Base-by-base conservation (phyloP, 2,888 invertebrate genomes). In the Drosophila infuscata region DNA sequence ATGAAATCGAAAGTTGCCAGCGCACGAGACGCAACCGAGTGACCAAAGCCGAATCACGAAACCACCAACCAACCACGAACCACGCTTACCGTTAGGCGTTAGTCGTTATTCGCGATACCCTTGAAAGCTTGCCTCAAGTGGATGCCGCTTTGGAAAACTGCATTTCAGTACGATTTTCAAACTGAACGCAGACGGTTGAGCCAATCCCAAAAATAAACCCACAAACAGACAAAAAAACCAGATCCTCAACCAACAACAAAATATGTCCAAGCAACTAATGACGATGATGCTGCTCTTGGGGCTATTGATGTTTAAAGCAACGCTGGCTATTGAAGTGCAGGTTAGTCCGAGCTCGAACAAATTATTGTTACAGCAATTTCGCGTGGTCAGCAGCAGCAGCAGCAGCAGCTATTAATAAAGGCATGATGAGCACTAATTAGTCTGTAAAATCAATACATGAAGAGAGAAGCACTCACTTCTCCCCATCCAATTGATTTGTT, bases 71-170 rank as follows among this genome's bases (percentile, higher is more conserved):
- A 56, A 35, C 15, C 29, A 43, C 59, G 32, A 63, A 56, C 36
- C 67, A 36, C 72, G 66, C 63, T 75, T 69, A 76, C 77, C 80
- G 82, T 74, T 86, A 77, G 73, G 66, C 38, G 60, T 38, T 54
- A 54, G 36, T 51, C 41, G 67, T 43, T 65, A 46, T 6, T 20
- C 17, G 46, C 46, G 43, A 46, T 87, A 89, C 85, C 88, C 85
- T 89, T 85, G 88, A 90, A 89, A 88, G 88, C 90, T 88, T 70
- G 63, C 29, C 70, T 81, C 75, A 88, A 83, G 88, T 83, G 88
- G 77, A 38, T 58, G 67, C 65, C 64, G 66, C 67, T 65, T 73
- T 64, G 82, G 62, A 81, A 85, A 88, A 79, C 76, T 81, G 83
- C 79, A 83, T 72, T 82, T 77, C 73, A 91, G 89, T 89, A 74